Base-by-base conservation (phyloP, 1,140 invertebrate species). In the Eubasilissa regina region DNA sequence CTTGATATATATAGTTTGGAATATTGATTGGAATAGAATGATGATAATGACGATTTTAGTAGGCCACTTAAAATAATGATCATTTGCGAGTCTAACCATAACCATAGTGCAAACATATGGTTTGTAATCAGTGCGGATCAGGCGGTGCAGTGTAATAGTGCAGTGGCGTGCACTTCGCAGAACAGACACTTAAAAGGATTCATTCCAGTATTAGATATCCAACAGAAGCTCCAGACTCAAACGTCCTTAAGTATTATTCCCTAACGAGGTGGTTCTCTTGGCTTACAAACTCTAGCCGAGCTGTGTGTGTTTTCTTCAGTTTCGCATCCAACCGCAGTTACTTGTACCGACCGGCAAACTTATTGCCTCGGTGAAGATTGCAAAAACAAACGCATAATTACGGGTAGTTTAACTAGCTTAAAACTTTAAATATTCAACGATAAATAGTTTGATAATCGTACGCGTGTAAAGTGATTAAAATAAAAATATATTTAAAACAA, bases 211-310 rank as follows among this genome's bases (percentile, higher is more conserved):
- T 75, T 21, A 58, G n/a, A 62, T 4, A 21, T 13, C 43, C 15
- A 73, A 53, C 56, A 62, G 73, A 21, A 21, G 56, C 17, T 58
- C 4, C 19, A 51, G 73, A 44, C 43, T 47, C 55, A 62, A 62
- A 60, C 47, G 35, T 62, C 48, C 44, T 44, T 51, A 75, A 60
- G 73, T 60, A 3, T 35, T 35, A 75, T 60, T 62, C 73, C 19
- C n/a, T 60, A 75, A 75, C 62, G 73, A 75, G 73, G 47, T 75
- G n/a, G n/a, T 75, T 75, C 43, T 19, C 47, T 17, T 9, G 56
- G 12, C n/a, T 35, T 35, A 13, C 62, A 43, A 66, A 35, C 62
- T 66, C n/a, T 35, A 11, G 19, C 9, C 10, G 12, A 17, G 11
- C 12, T n/a, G 25, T 1, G 4, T 11, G 12, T 3, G 11, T 51